phyloP scores from a whole-genome alignment of 2,797 vertebrate species.

The Pseudomugil gertrudae region DNA sequence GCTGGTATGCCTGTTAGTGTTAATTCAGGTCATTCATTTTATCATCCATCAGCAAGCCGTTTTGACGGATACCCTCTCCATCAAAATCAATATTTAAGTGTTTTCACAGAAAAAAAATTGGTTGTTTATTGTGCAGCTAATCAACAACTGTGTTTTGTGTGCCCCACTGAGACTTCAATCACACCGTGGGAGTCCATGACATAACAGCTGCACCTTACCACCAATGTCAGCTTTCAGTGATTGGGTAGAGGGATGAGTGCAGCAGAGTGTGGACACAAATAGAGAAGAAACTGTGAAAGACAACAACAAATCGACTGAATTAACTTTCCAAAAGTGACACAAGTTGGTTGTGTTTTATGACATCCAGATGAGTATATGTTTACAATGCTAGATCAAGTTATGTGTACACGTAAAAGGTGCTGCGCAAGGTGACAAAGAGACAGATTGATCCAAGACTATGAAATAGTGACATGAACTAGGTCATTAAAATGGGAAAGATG shows the following conservation, averaged over 20 bases:
- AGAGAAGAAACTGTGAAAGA: not conserved
- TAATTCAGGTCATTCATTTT: not conserved
- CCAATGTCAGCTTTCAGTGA: constrained; percentile 72
- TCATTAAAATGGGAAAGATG: too few relatives aligned
- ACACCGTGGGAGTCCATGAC: constrained; percentile 57
- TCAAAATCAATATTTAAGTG: constrained; percentile 18
- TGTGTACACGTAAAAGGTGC: not conserved
- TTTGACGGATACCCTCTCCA: constrained; percentile 1
- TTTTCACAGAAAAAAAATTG: constrained; percentile 7
- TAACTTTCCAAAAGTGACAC: not conserved
- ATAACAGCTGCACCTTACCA: constrained; percentile 32
- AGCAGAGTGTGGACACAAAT: constrained; percentile 19
- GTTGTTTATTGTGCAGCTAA: constrained; percentile 38
- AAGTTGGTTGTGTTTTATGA: not conserved
- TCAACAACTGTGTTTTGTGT: constrained; percentile 27
- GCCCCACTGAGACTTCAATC: constrained; percentile 64
- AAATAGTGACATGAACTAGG: not conserved
- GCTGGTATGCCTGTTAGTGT: not conserved
- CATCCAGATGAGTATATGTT: not conserved
- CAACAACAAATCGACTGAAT: not conserved
- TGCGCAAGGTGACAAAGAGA: not conserved
- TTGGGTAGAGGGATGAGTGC: constrained; percentile 49
- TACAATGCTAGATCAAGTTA: not conserved
- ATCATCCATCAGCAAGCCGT: not conserved
- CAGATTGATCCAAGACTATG: not conserved